Evolutionary conservation across 2,888 invertebrate genomes (phyloP), one percentile per base, ranked within the genome.

Genomic region (Anthophora plumipes): DNA sequence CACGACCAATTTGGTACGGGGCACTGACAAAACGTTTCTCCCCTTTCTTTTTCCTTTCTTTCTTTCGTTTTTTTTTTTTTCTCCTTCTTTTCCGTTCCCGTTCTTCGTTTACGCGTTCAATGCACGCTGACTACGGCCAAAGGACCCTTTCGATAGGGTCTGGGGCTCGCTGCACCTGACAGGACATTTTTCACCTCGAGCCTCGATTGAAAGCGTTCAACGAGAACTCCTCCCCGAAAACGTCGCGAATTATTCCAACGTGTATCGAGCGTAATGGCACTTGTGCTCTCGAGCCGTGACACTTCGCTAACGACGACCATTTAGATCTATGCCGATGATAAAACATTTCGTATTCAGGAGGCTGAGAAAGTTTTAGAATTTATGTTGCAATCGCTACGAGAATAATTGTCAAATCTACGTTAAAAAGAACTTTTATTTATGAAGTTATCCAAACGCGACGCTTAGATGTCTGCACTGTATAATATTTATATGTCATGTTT

Each of bases 171-270:
- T 84, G 84, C 83, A 83, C 84, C 74, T 80, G 84, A 84, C 84
- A 80, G 84, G 74, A 80, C 83, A 84, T 83, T 83, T 80, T 83
- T 84, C 84, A 83, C 68, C 54, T 54, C 43, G 59, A 50, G n/a
- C 52, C 57, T n/a, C 83, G 67, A 74, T 71, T 61, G 73, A 84
- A 74, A 82, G 63, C 78, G 75, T 67, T 72, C 73, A 48, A 66
- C 69, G 66, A 61, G 37, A n/a, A n/a, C 59, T 73, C 55, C 69
- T 55, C 66, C 48, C 39, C 66, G 22, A 22, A 78, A 69, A 66
- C 76, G 57, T 50, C 55, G 43, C 71, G 54, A 67, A 61, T 72
- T 78, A 75, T 77, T 67, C 67, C 54, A 48, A 54, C 41, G 73
- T 37, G 69, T 69, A 66, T 77, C 82, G 82, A 82, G 54, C 61